These are phyloP conservation scores for Fregetta grallaria DNA, from an alignment of 2,113 vertebrate genomes.

Conservation along the genomic window DNA sequence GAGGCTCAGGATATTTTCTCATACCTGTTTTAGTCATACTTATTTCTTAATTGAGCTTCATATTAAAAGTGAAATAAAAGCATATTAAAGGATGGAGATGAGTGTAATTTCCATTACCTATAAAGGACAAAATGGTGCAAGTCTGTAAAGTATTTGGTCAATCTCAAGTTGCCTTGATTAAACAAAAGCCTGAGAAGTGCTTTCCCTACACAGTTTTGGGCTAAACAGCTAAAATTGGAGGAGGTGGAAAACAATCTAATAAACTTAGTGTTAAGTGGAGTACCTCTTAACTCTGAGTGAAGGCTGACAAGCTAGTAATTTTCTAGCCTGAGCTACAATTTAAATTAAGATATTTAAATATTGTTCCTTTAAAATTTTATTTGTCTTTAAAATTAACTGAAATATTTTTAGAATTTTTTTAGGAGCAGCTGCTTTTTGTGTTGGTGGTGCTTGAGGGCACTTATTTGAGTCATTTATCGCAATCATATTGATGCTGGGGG, in stretches of 20 bases:
- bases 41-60: not conserved
- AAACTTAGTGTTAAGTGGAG: not conserved
- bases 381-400: not conserved
- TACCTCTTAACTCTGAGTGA: not conserved
- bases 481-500: not conserved
- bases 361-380: not conserved
- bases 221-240: not conserved
- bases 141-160: not conserved
- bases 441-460: not conserved
- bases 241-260: not conserved
- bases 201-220: not conserved
- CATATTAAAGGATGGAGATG: not conserved
- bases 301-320: not conserved
- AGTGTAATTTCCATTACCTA: not conserved
- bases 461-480: not conserved
- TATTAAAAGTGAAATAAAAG: not conserved
- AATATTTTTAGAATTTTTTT: not conserved
- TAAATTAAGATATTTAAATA: not conserved
- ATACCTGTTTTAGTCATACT: not conserved
- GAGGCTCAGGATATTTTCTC: not conserved
- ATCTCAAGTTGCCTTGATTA: not conserved
- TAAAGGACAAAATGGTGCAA: not conserved
- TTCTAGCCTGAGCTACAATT: not conserved
- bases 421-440: not conserved
- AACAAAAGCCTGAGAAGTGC: not conserved